These are phyloP conservation scores for Periophthalmodon schlosseri DNA, from an alignment of 2,113 vertebrate species.

Conservation along the genomic window DNA sequence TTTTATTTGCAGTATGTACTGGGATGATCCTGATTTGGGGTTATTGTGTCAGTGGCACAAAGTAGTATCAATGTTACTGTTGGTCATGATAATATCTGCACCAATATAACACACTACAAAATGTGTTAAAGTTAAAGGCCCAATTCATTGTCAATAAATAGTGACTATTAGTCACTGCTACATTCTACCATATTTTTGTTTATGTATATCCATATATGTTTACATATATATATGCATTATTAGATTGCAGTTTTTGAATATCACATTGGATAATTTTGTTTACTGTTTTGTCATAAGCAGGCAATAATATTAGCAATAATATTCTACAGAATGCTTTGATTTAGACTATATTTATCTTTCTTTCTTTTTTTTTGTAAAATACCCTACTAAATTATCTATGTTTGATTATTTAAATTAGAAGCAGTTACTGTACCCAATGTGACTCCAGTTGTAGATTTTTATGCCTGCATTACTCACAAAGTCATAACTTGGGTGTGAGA, in stretches of 20 bases:
- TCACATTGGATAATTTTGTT: too few species aligned
- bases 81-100: too few species aligned
- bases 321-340: too few species aligned
- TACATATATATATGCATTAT: too few species aligned
- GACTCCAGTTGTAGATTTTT: slow-evolving; percentile 19
- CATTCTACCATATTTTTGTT: too few species aligned
- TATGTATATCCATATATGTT: too few species aligned
- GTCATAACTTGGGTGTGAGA: background rate
- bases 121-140: background rate
- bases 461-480: background rate
- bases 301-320: too few species aligned
- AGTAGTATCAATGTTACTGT: background rate
- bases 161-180: background rate
- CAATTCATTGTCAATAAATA: background rate
- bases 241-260: too few species aligned
- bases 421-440: slow-evolving; percentile 12
- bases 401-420: background rate
- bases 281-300: too few species aligned
- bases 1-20: background rate
- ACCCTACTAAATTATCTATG: background rate
- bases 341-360: background rate
- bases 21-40: background rate
- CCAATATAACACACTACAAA: too few species aligned
- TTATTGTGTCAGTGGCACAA: background rate
- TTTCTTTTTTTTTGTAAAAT: background rate